Conservation (phyloP, 2,888 invertebrate genomes). For the Acholoe squamosa region DNA sequence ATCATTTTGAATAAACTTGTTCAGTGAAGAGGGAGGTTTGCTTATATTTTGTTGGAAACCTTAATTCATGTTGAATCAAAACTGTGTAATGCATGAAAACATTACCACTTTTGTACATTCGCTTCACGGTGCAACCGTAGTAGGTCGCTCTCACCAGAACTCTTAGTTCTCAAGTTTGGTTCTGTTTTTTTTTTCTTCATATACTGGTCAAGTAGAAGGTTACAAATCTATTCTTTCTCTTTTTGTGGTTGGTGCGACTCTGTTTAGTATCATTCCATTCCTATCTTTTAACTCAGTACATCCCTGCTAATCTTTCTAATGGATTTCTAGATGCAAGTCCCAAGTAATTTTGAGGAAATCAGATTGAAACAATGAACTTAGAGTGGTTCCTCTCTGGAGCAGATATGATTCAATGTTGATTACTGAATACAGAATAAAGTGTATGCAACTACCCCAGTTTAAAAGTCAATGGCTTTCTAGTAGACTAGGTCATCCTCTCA, state of each 20-base stretch:
- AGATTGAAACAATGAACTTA: no score
- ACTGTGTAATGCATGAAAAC: background rate
- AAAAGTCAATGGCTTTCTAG: no score
- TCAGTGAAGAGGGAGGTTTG: background rate
- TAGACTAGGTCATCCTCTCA: no score
- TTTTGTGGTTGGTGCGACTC: background rate
- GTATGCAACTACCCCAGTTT: no score
- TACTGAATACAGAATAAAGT: no score
- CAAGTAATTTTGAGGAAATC: no score
- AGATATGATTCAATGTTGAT: no score
- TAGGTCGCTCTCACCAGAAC: background rate
- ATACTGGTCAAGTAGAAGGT: background rate
- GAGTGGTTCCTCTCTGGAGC: no score
- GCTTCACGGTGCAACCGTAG: background rate
- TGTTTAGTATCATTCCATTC: background rate
- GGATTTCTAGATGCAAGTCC: no score
- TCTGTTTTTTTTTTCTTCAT: background rate
- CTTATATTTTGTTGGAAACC: background rate
- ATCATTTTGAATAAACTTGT: no score
- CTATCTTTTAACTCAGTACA: background rate
- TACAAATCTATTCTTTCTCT: background rate
- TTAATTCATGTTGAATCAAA: slow-evolving; percentile 1
- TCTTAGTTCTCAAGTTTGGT: background rate
- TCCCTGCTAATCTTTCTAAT: background rate
- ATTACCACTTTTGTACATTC: slow-evolving; percentile 9